Evolutionary conservation across 2,888 invertebrate genomes (phyloP), one percentile per base, ranked within the genome.

Genomic region (Ephialtes manifestator): DNA sequence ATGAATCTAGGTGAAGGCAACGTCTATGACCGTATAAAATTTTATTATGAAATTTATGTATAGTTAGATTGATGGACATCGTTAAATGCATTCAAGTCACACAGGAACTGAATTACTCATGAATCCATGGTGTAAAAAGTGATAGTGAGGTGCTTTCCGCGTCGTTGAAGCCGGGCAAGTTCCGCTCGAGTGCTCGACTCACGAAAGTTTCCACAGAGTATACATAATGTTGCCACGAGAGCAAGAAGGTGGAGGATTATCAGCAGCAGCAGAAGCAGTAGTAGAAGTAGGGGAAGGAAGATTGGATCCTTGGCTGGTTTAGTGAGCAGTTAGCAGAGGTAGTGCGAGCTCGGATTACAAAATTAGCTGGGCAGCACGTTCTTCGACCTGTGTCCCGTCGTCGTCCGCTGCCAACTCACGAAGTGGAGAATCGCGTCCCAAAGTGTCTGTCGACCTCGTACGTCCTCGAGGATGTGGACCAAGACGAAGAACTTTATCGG

Each of bases 281-380:
- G 18, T 10, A 18, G 63, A 74, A 76, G 78, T 79, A 67, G 83
- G 79, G 83, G 72, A 78, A 88, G 87, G 92, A 90, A 93, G 92
- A 93, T 92, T 92, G 92, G 93, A 91, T 92, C 89, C 89, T 85
- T 85, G 85, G 76, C 87, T 91, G 90, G 89, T 93, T 92, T 93
- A 92, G 91, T 92, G 92, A 91, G 93, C 92, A 93, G 91, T 93
- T 93, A 93, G 89, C 89, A 88, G 53, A 83, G 89, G 86, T 90
- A 91, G 92, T 89, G 91, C 89, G 91, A 90, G 91, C 88, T 88
- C 86, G 89, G 91, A 93, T 93, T 93, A 91, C 92, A 90, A 92
- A 93, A 93, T 93, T 93, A 93, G 91, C 85, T 82, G 58, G 72
- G 39, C 31, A 65, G 85, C 80, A 80, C 82, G 85, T 82, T 82